Conservation (phyloP, 1,140 invertebrate genomes). For the Atta cephalotes region DNA sequence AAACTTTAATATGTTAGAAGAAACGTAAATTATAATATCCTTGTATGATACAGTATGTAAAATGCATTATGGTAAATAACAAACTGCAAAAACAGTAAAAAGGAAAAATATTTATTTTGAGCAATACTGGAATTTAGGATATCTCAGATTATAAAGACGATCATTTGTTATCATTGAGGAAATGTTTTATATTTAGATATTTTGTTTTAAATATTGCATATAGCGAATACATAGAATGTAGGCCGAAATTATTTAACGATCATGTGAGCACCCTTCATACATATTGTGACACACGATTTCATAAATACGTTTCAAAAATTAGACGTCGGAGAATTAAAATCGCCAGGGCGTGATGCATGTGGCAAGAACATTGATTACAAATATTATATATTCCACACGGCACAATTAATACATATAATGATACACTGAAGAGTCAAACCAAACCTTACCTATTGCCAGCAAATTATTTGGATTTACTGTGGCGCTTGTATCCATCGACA, state of each 20-base stretch:
- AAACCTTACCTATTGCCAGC: conserved; percentile 87
- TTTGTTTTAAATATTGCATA: conserved; percentile 42
- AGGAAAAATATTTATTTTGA: conserved; percentile 33
- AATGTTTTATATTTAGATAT: conserved; percentile 27
- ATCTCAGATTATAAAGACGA: conserved; percentile 18
- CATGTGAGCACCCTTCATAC: conserved; percentile 1
- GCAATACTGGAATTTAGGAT: conserved; percentile 37
- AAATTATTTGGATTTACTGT: conserved; percentile 87
- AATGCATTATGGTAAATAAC: background rate
- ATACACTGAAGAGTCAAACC: conserved; percentile 74
- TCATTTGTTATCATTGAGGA: conserved; percentile 22
- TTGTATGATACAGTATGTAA: conserved; percentile 18
- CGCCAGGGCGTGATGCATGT: conserved; percentile 1
- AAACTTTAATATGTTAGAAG: background rate
- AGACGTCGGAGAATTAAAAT: conserved; percentile 15
- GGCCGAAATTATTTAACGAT: conserved; percentile 18
- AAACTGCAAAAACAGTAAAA: background rate
- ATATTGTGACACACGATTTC: conserved; percentile 5
- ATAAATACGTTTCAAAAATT: conserved; percentile 43
- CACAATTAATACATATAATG: conserved; percentile 74
- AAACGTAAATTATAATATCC: background rate
- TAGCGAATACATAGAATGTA: conserved; percentile 38
- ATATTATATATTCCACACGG: conserved; percentile 38
- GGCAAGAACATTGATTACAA: conserved; percentile 44
- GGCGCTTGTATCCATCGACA: conserved; percentile 89